Percentiles rank a stretch among this genome's conserved stretches.
phyloP scores from a whole-genome alignment of 2,888 invertebrate species.

The Augiades crinisus region DNA sequence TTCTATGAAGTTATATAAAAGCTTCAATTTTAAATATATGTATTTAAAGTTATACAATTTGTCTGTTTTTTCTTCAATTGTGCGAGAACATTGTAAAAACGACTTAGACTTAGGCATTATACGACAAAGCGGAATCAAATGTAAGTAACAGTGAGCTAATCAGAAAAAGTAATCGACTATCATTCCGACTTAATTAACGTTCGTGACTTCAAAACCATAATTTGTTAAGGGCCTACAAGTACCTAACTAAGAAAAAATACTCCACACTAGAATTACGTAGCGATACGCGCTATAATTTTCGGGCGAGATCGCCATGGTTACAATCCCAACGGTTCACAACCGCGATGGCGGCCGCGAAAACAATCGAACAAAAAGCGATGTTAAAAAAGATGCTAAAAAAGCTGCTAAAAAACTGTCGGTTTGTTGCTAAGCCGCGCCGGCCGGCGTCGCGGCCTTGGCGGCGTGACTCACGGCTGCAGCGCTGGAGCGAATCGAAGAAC shows the following conservation, averaged over 20 bases:
- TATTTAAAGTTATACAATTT: too few species aligned
- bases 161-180: not conserved
- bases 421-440: slow-evolving; percentile 66
- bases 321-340: slow-evolving; percentile 45
- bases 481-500: slow-evolving; percentile 47
- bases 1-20: too few species aligned
- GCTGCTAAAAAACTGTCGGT: slow-evolving; percentile 45
- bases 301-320: slow-evolving; percentile 28
- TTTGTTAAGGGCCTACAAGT: too few species aligned
- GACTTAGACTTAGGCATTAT: not conserved
- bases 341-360: slow-evolving; percentile 50
- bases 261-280: slow-evolving; percentile 12
- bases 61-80: too few species aligned
- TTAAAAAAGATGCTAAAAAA: too few species aligned
- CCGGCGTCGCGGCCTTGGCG: slow-evolving; percentile 68
- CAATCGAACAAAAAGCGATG: slow-evolving; percentile 50
- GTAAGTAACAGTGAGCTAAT: slow-evolving; percentile 16
- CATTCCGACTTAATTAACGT: not conserved
- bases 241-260: too few species aligned
- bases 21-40: too few species aligned
- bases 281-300: slow-evolving; percentile 11
- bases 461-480: slow-evolving; percentile 52
- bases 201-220: not conserved
- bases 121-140: not conserved
- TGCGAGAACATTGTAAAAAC: not conserved